Percentiles rank a stretch among this genome's conserved stretches.
These are phyloP conservation scores for Chelidonichthys spinosus DNA, from an alignment of 2,797 vertebrate species.

Conservation along the genomic window DNA sequence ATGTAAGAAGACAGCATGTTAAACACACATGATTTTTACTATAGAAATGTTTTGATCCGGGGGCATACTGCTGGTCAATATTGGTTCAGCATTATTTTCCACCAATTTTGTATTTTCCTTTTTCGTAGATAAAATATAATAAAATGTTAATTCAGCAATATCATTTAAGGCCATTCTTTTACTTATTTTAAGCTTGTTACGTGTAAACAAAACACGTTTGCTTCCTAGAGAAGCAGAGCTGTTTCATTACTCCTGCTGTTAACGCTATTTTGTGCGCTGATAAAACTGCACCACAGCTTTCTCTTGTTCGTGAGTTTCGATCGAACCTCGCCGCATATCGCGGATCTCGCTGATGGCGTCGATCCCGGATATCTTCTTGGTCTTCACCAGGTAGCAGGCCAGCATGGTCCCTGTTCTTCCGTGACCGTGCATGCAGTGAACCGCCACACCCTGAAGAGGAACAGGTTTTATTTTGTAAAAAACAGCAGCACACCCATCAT, in stretches of 20 bases:
- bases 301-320: slow-evolving; percentile 93
- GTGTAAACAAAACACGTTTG: neutral
- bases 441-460: slow-evolving; percentile 87
- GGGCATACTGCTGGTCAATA: neutral
- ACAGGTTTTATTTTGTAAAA: neutral
- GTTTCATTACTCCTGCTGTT: neutral
- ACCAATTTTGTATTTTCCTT: slow-evolving; percentile 3
- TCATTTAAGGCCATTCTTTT: slow-evolving; percentile 1
- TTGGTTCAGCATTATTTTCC: neutral
- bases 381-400: slow-evolving; percentile 93
- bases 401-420: slow-evolving; percentile 96
- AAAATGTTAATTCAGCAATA: slow-evolving; percentile 11
- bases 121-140: neutral
- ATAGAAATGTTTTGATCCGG: slow-evolving; percentile 2
- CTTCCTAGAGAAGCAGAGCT: neutral
- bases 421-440: slow-evolving; percentile 92
- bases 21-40: slow-evolving; percentile 12
- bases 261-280: slow-evolving; percentile 81
- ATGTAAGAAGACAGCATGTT: slow-evolving; percentile 16
- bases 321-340: slow-evolving; percentile 87
- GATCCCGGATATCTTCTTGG: slow-evolving; percentile 76
- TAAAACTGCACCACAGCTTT: slow-evolving; percentile 91
- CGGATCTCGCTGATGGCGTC: slow-evolving; percentile 92
- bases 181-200: neutral
- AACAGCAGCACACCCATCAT: neutral